A percentile compares a stretch with the other conserved stretches of the same genome.
Evolutionary conservation across 2,797 vertebrate species (phyloP).

Genomic region (Tenualosa ilisha): DNA sequence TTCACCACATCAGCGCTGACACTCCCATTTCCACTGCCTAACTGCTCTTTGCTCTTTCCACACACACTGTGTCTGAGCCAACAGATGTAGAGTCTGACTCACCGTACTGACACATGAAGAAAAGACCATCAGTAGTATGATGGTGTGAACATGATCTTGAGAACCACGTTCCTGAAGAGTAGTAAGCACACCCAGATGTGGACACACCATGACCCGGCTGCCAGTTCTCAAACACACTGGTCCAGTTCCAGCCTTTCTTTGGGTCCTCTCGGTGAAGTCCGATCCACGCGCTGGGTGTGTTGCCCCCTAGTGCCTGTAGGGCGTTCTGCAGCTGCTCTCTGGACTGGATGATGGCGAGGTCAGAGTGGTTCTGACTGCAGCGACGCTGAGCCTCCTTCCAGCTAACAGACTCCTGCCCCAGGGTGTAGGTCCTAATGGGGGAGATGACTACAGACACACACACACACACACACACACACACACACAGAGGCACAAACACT

Average conservation of each 20-base stretch:
- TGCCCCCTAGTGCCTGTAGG: neutral
- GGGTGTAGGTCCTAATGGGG: neutral
- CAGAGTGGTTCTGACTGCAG: neutral
- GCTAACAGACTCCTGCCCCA: conserved; percentile 4
- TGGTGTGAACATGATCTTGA: neutral
- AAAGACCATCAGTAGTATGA: neutral
- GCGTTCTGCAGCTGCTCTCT: neutral
- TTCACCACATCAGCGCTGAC: neutral
- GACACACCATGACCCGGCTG: neutral
- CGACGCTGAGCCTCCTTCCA: neutral
- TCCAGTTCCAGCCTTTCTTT: neutral
- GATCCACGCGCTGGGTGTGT: neutral
- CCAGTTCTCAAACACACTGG: neutral
- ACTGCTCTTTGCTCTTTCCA: no score
- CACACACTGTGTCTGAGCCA: no score
- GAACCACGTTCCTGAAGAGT: neutral
- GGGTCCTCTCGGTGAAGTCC: neutral
- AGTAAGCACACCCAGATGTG: neutral
- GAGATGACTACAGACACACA: neutral
- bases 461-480: conserved; percentile 6
- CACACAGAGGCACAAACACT: neutral
- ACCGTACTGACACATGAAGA: neutral
- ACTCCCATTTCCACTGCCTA: no score
- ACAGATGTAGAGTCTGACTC: neutral
- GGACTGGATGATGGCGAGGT: neutral